Evolutionary conservation across 2,113 vertebrate species (phyloP).

Genomic region (Hippocampus zosterae): DNA sequence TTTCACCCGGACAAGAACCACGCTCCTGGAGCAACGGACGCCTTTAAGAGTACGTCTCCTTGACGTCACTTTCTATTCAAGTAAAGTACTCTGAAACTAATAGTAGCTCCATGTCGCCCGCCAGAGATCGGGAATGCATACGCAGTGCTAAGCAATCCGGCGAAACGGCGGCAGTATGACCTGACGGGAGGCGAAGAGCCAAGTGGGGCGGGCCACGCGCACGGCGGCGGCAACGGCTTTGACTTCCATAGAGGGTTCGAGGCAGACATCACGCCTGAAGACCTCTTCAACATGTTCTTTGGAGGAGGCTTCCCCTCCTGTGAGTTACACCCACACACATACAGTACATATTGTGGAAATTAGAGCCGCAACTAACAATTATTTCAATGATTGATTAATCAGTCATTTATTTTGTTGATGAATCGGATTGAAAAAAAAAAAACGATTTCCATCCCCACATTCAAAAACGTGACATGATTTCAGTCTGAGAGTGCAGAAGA

Average conservation of each 20-base stretch:
- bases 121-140: conserved; percentile 95
- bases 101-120: conserved; percentile 6
- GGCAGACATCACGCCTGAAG: conserved; percentile 94
- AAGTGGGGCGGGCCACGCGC: conserved; percentile 76
- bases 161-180: conserved; percentile 93
- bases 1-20: conserved; percentile 98
- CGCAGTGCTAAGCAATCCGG: conserved; percentile 90
- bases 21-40: conserved; percentile 93
- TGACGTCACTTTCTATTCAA: neutral
- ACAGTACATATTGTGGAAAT: too few species aligned
- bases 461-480: too few species aligned
- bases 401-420: too few species aligned
- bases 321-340: conserved; percentile 55
- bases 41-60: conserved; percentile 86
- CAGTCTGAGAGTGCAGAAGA: too few species aligned
- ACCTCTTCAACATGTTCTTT: conserved; percentile 98
- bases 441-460: too few species aligned
- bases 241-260: conserved; percentile 93
- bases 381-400: too few species aligned
- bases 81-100: neutral
- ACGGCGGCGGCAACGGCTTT: conserved; percentile 80
- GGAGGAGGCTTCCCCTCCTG: conserved; percentile 92
- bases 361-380: too few species aligned
- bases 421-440: too few species aligned
- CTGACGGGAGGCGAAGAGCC: conserved; percentile 86